Evolutionary conservation across 2,888 invertebrate species (phyloP).

Genomic region (Anarsia innoxiella): DNA sequence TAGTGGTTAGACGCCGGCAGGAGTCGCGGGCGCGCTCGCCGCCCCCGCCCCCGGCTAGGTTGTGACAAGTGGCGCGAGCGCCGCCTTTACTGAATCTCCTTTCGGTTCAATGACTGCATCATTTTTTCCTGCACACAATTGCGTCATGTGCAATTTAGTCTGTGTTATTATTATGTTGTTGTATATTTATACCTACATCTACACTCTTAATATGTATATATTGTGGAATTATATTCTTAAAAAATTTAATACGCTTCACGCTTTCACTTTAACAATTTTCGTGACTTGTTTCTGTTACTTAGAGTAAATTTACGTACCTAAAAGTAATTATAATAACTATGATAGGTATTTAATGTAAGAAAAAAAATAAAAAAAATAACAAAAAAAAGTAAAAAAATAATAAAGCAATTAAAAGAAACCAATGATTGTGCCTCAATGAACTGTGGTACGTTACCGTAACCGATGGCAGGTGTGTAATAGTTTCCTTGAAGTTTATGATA

Average conservation of each 20-base stretch:
- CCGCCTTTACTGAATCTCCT: conserved; percentile 63
- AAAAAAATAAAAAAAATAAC: conserved; percentile 33
- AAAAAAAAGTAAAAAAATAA: conserved; percentile 42
- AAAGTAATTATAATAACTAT: conserved; percentile 73
- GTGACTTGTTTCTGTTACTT: conserved; percentile 75
- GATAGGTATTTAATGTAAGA: conserved; percentile 49
- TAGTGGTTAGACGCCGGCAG: conserved; percentile 36
- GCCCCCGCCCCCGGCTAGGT: conserved; percentile 38
- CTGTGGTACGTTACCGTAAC: conserved; percentile 75
- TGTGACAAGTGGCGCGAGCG: conserved; percentile 51
- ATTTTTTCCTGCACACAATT: conserved; percentile 68
- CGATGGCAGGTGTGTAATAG: conserved; percentile 68
- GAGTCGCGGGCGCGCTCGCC: conserved; percentile 14
- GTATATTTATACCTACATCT: conserved; percentile 71
- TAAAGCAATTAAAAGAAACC: conserved; percentile 73
- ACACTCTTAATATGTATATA: conserved; percentile 72
- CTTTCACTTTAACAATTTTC: conserved; percentile 70
- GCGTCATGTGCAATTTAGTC: conserved; percentile 73
- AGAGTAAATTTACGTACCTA: conserved; percentile 75
- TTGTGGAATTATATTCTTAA: conserved; percentile 72
- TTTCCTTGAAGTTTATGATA: conserved; percentile 56
- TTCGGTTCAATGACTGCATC: conserved; percentile 70
- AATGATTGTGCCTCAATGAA: conserved; percentile 76
- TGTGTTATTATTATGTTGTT: conserved; percentile 75
- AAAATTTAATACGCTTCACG: conserved; percentile 71